These are phyloP conservation scores for Leptodactylus fuscus DNA, from an alignment of 2,113 vertebrate genomes.

Conservation along the genomic window DNA sequence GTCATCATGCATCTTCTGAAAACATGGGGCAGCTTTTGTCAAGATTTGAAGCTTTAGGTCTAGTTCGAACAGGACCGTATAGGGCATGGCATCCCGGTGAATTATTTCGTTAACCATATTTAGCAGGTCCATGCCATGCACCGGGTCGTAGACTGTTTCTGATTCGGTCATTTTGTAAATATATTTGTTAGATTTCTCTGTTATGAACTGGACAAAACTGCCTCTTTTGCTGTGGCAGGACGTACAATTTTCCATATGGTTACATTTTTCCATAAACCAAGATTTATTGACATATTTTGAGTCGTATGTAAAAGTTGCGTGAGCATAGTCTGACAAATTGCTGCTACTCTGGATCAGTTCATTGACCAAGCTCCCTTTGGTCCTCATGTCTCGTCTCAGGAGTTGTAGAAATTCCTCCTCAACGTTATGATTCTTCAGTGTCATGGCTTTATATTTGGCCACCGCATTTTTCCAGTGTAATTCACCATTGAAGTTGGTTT, in stretches of 20 bases:
- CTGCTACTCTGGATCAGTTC: background rate
- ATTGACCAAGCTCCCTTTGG: constrained; percentile 31
- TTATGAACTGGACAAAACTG: background rate
- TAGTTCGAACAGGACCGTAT: constrained; percentile 41
- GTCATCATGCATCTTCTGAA: constrained; percentile 51
- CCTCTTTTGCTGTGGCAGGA: background rate
- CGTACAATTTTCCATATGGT: constrained; percentile 53
- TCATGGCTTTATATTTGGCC: background rate
- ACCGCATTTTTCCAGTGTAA: background rate
- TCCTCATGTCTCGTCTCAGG: constrained; percentile 69
- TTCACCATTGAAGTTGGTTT: constrained; percentile 64
- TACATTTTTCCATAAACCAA: background rate
- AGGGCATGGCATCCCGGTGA: background rate
- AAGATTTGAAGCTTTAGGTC: constrained; percentile 55
- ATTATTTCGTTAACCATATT: background rate
- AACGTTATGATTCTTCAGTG: constrained; percentile 68
- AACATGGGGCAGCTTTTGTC: constrained; percentile 1
- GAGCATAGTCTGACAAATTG: constrained; percentile 65
- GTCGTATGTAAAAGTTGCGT: constrained; percentile 61
- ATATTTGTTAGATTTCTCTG: constrained; percentile 49
- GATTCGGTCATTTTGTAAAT: background rate
- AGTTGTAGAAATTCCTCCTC: constrained; percentile 62
- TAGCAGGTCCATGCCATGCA: background rate
- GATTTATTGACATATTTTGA: constrained; percentile 52
- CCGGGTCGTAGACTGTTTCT: background rate